phyloP scores from a whole-genome alignment of 2,797 vertebrate species.

The Enteromius thamalakanensis region DNA sequence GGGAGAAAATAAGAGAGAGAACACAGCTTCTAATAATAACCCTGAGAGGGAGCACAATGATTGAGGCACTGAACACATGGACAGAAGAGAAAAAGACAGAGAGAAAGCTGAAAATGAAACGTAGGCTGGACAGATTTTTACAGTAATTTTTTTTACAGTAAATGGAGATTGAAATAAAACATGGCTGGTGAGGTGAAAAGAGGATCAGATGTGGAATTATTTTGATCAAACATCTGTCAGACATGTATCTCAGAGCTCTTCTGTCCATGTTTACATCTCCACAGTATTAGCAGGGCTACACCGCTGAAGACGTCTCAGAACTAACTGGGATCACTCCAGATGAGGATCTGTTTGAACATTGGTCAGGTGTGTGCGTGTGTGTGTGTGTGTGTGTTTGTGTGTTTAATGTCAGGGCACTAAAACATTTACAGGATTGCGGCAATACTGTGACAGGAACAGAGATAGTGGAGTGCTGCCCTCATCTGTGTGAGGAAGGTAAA shows the following conservation, averaged over 20 bases:
- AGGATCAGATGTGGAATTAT: neutral
- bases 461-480: constrained; percentile 36
- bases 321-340: neutral
- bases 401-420: constrained; percentile 9
- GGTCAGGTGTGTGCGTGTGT: constrained; percentile 11
- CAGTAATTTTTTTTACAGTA: neutral
- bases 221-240: neutral
- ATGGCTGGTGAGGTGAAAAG: neutral
- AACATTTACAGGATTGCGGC: constrained; percentile 51
- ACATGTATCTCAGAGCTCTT: neutral
- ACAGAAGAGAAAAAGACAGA: constrained; percentile 24
- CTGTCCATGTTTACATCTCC: neutral
- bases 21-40: constrained; percentile 61
- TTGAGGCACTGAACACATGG: constrained; percentile 52
- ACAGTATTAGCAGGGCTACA: neutral
- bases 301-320: neutral
- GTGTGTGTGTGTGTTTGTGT: constrained; percentile 2
- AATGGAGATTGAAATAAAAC: neutral
- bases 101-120: neutral
- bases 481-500: constrained; percentile 3
- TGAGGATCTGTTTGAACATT: neutral
- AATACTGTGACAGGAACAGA: constrained; percentile 19
- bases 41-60: constrained; percentile 52
- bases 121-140: no score
- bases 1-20: constrained; percentile 47